These are phyloP conservation scores for Theocolax elegans DNA, from an alignment of 1,140 invertebrate genomes.

Conservation along the genomic window DNA sequence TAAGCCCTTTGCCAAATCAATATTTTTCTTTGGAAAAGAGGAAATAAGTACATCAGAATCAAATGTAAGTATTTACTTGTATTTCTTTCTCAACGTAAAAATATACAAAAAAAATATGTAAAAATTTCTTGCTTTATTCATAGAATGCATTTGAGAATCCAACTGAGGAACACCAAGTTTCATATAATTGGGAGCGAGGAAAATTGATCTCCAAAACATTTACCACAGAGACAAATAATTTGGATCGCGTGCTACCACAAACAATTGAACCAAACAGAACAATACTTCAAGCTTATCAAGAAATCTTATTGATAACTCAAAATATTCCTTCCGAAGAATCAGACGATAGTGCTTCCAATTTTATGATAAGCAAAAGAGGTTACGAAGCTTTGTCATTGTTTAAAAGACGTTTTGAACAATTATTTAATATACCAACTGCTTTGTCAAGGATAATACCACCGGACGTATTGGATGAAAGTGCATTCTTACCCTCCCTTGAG, in stretches of 20 bases:
- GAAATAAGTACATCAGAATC: not conserved
- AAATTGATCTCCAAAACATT: conserved; percentile 16
- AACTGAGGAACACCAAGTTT: not conserved
- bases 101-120: not conserved
- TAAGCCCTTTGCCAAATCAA: conserved; percentile 30
- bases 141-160: not conserved
- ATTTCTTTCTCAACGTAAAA: not conserved
- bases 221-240: not conserved
- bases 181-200: conserved; percentile 30
- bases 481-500: conserved; percentile 36
- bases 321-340: conserved; percentile 11
- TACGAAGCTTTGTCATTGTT: conserved; percentile 50
- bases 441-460: conserved; percentile 38
- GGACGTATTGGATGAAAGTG: conserved; percentile 36
- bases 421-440: conserved; percentile 48
- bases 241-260: not conserved
- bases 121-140: too few relatives aligned
- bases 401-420: conserved; percentile 53
- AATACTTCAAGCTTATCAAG: conserved; percentile 32
- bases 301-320: conserved; percentile 26
- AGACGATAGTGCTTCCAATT: not conserved
- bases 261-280: conserved; percentile 25
- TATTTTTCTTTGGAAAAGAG: not conserved
- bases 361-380: conserved; percentile 36
- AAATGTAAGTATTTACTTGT: conserved; percentile 31